phyloP scores from a whole-genome alignment of 2,888 invertebrate species.

The Lasioglossum figueresi region DNA sequence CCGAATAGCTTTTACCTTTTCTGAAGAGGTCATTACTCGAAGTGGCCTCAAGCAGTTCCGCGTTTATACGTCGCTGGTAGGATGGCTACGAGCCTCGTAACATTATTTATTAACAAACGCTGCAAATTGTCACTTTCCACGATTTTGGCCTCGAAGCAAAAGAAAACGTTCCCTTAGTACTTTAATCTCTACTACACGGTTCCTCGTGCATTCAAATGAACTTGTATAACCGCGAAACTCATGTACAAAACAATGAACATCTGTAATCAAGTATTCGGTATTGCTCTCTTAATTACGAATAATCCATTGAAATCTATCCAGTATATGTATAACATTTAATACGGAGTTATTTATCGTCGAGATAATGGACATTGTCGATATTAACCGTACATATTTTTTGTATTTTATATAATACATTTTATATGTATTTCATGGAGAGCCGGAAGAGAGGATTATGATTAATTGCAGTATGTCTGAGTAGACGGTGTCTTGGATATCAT shows the following conservation, averaged over 20 bases:
- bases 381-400: not conserved
- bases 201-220: not conserved
- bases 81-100: slow-evolving; percentile 19
- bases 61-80: slow-evolving; percentile 30
- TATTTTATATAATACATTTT: not conserved
- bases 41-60: slow-evolving; percentile 47
- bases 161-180: not conserved
- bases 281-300: not conserved
- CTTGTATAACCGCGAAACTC: not conserved
- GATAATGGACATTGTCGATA: not conserved
- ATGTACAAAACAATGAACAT: not conserved
- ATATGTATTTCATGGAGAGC: not conserved
- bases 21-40: slow-evolving; percentile 46
- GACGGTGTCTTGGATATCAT: not conserved
- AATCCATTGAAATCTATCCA: not conserved
- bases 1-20: slow-evolving; percentile 30
- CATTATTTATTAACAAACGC: slow-evolving; percentile 45
- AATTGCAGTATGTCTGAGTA: not conserved
- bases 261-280: not conserved
- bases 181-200: not conserved
- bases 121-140: slow-evolving; percentile 25
- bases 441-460: not conserved
- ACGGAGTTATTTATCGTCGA: not conserved
- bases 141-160: not conserved
- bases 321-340: not conserved